Conservation (phyloP, 2,113 vertebrate species). For the Microcebus lehilahytsara region DNA sequence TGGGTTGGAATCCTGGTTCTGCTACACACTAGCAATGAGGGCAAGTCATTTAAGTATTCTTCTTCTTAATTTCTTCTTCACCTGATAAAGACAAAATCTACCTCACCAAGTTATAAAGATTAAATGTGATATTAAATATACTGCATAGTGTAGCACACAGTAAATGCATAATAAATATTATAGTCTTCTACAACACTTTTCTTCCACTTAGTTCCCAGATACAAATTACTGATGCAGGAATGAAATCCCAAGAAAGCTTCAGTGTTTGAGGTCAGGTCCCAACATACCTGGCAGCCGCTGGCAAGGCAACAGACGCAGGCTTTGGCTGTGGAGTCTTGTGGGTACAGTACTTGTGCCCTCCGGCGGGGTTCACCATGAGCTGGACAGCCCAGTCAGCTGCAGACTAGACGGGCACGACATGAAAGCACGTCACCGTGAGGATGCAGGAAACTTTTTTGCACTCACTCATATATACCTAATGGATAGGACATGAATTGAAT, state of each 20-base stretch:
- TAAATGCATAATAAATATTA: not conserved
- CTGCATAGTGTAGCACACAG: not conserved
- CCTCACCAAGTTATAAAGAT: not conserved
- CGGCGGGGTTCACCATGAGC: constrained; percentile 75
- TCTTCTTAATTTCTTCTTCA: not conserved
- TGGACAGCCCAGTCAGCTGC: constrained; percentile 88
- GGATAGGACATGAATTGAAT: not conserved
- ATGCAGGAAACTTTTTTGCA: not conserved
- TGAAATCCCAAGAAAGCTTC: not conserved
- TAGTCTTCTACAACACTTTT: not conserved
- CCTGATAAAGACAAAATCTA: not conserved
- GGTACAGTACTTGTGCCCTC: constrained; percentile 77
- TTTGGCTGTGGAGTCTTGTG: constrained; percentile 62
- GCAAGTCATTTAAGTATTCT: not conserved
- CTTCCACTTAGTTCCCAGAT: not conserved
- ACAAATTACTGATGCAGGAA: not conserved
- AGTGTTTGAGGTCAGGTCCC: not conserved
- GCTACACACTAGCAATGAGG: not conserved
- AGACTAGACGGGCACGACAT: constrained; percentile 78
- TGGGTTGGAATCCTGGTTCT: not conserved
- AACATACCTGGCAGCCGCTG: constrained; percentile 85
- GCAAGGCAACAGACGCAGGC: constrained; percentile 78
- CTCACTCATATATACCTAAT: not conserved
- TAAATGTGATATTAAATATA: not conserved
- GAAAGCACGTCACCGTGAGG: not conserved